A percentile compares a stretch with the other conserved stretches of the same genome.
Conservation (phyloP, 2,797 vertebrate species). For the Clarias laeviceps region DNA sequence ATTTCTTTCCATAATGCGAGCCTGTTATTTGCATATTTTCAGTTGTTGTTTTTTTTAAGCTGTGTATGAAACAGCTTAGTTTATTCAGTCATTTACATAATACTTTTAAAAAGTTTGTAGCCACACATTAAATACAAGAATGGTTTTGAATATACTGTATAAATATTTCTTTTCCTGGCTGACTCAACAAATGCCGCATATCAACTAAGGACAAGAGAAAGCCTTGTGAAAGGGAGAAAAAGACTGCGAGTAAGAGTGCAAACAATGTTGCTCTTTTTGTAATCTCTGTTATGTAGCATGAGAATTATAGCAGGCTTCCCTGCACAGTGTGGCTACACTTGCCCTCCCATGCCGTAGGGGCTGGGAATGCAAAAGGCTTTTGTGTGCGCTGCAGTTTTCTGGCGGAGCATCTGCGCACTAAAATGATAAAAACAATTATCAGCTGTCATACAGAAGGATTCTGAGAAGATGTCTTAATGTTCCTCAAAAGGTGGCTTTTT, state of each 20-base stretch:
- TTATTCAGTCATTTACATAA: not conserved
- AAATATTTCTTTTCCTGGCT: not conserved
- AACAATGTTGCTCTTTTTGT: constrained; percentile 43
- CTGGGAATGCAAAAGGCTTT: constrained; percentile 62
- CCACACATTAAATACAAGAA: not conserved
- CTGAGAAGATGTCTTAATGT: constrained; percentile 56
- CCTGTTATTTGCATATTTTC: not conserved
- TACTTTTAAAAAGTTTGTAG: not conserved
- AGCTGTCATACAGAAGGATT: constrained; percentile 58
- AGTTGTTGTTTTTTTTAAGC: not conserved
- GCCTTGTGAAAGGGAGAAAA: constrained; percentile 15
- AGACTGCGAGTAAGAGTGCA: not conserved
- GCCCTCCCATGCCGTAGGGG: constrained; percentile 55
- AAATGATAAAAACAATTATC: constrained; percentile 64
- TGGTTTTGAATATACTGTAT: not conserved
- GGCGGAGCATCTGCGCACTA: constrained; percentile 56
- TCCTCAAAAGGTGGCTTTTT: constrained; percentile 42
- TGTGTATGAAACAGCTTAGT: not conserved
- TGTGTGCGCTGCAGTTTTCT: constrained; percentile 62
- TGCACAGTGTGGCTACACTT: constrained; percentile 53
- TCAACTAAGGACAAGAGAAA: constrained; percentile 17
- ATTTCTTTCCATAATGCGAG: not conserved
- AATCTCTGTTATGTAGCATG: constrained; percentile 44
- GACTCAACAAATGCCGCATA: constrained; percentile 23
- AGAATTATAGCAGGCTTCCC: constrained; percentile 54